These are phyloP conservation scores for Eupelmus urozonus DNA, from an alignment of 2,888 invertebrate genomes.

Conservation along the genomic window DNA sequence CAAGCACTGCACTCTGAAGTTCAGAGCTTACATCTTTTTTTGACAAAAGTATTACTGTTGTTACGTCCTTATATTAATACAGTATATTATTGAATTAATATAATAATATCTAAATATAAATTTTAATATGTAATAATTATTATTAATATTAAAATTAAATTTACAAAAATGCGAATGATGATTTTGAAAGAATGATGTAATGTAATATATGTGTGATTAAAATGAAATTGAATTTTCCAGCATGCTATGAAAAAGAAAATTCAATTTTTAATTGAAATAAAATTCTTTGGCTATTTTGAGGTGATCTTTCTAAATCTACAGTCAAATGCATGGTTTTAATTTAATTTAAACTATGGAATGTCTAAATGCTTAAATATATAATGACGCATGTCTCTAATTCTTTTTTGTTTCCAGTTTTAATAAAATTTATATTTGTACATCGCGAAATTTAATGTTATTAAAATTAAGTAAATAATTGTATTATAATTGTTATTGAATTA, in stretches of 20 bases:
- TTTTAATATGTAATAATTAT: background rate
- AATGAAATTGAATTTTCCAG: conserved; percentile 15
- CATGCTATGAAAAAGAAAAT: conserved; percentile 9
- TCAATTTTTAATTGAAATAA: conserved; percentile 12
- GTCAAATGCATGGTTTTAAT: conserved; percentile 35
- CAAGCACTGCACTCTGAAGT: conserved; percentile 8
- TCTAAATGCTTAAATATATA: conserved; percentile 11
- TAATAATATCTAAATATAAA: background rate
- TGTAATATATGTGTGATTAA: background rate
- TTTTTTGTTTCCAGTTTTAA: conserved; percentile 33
- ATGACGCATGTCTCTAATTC: conserved; percentile 41
- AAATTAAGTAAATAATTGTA: no score
- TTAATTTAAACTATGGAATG: conserved; percentile 24
- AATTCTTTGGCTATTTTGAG: conserved; percentile 16
- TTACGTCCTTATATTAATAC: no score
- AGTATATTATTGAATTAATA: no score
- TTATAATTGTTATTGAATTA: no score
- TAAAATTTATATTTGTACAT: conserved; percentile 18
- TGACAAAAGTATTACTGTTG: background rate
- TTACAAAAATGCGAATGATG: conserved; percentile 25
- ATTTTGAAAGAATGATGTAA: conserved; percentile 35
- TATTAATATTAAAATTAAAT: background rate
- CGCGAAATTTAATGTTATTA: background rate
- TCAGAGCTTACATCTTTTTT: background rate
- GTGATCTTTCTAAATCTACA: conserved; percentile 18